phyloP scores from a whole-genome alignment of 2,888 invertebrate genomes.

The Sphaerophoria rueppellii region DNA sequence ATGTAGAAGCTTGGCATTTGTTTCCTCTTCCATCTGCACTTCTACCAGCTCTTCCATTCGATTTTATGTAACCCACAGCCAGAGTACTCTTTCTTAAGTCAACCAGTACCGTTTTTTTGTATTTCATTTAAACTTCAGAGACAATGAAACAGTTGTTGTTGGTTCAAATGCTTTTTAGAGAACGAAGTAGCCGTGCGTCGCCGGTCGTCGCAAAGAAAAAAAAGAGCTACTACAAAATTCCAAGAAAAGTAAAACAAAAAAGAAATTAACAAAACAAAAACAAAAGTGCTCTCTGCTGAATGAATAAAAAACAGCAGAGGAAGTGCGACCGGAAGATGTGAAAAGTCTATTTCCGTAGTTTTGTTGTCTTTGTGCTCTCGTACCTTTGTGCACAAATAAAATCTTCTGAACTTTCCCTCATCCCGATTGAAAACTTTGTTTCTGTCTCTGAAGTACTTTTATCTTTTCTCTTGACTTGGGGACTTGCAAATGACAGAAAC shows the following conservation, averaged over 20 bases:
- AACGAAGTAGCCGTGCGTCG: neutral
- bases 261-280: conserved; percentile 20
- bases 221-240: neutral
- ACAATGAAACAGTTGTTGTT: too few species aligned
- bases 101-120: too few species aligned
- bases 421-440: neutral
- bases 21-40: too few species aligned
- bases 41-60: too few species aligned
- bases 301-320: conserved; percentile 39
- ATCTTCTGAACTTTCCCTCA: conserved; percentile 3
- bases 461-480: neutral
- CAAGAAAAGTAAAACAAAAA: conserved; percentile 17
- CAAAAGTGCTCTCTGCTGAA: neutral
- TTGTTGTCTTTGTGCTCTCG: neutral
- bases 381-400: neutral
- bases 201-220: neutral
- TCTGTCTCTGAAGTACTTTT: neutral
- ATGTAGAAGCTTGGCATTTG: too few species aligned
- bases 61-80: too few species aligned
- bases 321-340: conserved; percentile 68
- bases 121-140: too few species aligned
- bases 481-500: neutral
- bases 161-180: too few species aligned
- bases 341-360: conserved; percentile 68
- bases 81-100: too few species aligned